A percentile compares a stretch with the other conserved stretches of the same genome.
Conservation (phyloP, 1,140 invertebrate genomes). For the Sesamia nonagrioides region DNA sequence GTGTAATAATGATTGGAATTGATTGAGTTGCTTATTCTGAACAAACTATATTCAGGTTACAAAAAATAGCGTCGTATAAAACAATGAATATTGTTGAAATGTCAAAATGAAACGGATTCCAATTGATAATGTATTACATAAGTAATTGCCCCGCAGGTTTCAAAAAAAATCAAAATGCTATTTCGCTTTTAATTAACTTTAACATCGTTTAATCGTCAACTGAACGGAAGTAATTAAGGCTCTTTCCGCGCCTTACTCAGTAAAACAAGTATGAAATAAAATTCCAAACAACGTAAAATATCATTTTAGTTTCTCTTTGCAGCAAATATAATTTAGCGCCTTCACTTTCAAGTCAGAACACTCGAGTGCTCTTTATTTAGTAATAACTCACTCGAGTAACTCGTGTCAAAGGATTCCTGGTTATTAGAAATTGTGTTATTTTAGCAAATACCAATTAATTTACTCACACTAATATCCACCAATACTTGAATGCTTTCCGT, state of each 20-base stretch:
- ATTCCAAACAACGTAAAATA: constrained; percentile 27
- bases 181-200: neutral
- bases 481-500: neutral
- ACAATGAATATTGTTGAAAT: no score
- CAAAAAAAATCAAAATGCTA: neutral
- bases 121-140: no score
- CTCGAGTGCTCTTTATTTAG: constrained; percentile 28
- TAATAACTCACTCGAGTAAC: constrained; percentile 10
- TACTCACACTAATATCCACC: neutral
- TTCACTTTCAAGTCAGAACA: constrained; percentile 27
- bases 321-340: constrained; percentile 31
- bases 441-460: neutral
- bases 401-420: constrained; percentile 16
- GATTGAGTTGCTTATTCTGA: no score
- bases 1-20: no score
- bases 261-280: constrained; percentile 31
- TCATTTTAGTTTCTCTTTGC: constrained; percentile 24
- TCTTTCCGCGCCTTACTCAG: constrained; percentile 9
- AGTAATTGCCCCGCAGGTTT: no score
- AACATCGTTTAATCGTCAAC: neutral
- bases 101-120: no score
- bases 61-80: no score
- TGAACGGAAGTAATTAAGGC: constrained; percentile 2
- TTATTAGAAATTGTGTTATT: constrained; percentile 3
- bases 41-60: no score